Evolutionary conservation across 2,113 vertebrate species (phyloP).

Genomic region (Nipponia nippon): DNA sequence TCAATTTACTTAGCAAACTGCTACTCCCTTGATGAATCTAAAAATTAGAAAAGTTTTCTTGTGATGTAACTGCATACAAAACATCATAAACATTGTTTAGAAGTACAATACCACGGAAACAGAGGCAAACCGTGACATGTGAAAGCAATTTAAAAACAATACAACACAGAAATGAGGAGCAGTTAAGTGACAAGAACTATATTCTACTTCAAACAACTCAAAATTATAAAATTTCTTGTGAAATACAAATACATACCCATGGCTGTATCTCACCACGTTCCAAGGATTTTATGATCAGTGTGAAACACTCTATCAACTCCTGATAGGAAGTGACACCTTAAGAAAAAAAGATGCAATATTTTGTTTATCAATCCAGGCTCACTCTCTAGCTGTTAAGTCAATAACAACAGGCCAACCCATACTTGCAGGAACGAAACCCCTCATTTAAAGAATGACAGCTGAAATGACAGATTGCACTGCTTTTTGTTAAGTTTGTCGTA

Average conservation of each 20-base stretch:
- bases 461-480: neutral
- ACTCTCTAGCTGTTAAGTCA: neutral
- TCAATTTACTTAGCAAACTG: constrained; percentile 86
- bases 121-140: neutral
- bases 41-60: neutral
- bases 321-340: constrained; percentile 88
- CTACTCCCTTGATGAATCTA: constrained; percentile 91
- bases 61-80: neutral
- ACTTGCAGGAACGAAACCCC: neutral
- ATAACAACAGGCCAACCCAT: neutral
- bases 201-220: neutral
- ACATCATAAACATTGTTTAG: neutral
- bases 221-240: neutral
- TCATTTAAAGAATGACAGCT: neutral
- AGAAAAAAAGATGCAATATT: neutral
- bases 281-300: constrained; percentile 82
- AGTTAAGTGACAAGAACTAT: neutral
- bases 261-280: constrained; percentile 84
- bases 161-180: neutral
- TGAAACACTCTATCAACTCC: constrained; percentile 85
- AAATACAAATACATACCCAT: constrained; percentile 79
- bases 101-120: neutral
- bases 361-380: neutral
- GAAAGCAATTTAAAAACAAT: neutral
- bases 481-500: neutral